phyloP scores from a whole-genome alignment of 1,140 invertebrate genomes.

The Drosophila littoralis region DNA sequence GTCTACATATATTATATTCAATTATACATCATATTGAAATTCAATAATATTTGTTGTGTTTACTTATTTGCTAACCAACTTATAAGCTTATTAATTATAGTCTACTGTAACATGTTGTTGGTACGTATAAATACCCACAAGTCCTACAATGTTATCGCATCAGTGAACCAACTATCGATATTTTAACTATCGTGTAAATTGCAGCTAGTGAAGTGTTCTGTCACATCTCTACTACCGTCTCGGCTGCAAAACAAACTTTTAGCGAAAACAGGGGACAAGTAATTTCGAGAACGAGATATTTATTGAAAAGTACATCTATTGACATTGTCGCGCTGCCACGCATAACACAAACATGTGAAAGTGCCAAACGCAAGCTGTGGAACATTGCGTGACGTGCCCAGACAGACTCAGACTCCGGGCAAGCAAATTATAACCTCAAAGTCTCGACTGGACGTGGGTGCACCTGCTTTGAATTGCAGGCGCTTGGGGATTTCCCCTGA shows the following conservation, averaged over 20 bases:
- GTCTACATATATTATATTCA: too few relatives aligned
- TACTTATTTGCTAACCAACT: too few relatives aligned
- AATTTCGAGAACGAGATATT: conserved; percentile 6
- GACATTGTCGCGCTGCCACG: conserved; percentile 5
- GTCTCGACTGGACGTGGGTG: conserved; percentile 44
- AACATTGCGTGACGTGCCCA: conserved; percentile 40
- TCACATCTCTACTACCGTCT: conserved; percentile 47
- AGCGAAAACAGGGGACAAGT: conserved; percentile 36
- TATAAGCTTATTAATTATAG: neutral
- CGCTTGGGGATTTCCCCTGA: conserved; percentile 14
- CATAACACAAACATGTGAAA: conserved; percentile 38
- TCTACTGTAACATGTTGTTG: neutral
- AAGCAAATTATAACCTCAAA: conserved; percentile 53
- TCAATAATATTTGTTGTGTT: neutral
- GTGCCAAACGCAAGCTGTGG: conserved; percentile 21
- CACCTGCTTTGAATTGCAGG: conserved; percentile 51
- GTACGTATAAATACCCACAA: neutral
- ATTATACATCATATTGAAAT: too few relatives aligned
- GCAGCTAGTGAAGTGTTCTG: conserved; percentile 8
- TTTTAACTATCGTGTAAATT: neutral
- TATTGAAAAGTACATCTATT: neutral
- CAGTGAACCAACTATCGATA: conserved; percentile 20
- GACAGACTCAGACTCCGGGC: conserved; percentile 32
- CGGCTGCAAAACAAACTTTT: conserved; percentile 49
- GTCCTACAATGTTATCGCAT: neutral